Evolutionary conservation across 2,888 invertebrate species (phyloP).

Genomic region (Drosophila parthenogenetica): DNA sequence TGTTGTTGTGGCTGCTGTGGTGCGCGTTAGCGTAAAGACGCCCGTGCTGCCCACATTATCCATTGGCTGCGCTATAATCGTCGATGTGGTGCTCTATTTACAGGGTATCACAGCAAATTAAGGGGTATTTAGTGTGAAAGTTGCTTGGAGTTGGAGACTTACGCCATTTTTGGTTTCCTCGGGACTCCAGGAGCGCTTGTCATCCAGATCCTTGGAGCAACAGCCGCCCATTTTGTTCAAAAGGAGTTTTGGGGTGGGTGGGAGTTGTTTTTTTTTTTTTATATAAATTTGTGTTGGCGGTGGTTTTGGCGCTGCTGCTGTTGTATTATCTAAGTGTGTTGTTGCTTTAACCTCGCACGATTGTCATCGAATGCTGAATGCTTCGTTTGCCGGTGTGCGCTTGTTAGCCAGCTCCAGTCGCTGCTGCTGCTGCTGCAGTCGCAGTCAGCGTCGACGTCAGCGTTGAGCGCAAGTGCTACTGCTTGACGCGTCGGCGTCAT

Average conservation of each 20-base stretch:
- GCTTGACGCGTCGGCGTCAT: conserved; percentile 35
- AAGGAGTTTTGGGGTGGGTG: not conserved
- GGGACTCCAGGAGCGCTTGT: conserved; percentile 82
- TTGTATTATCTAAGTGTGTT: conserved; percentile 22
- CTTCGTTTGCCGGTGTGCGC: conserved; percentile 61
- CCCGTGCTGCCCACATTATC: conserved; percentile 71
- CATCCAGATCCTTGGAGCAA: conserved; percentile 79
- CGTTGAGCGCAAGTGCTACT: conserved; percentile 5
- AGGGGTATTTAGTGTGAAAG: too few species aligned
- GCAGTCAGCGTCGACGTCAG: not conserved
- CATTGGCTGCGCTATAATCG: conserved; percentile 79
- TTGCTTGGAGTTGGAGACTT: conserved; percentile 26
- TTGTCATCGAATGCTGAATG: conserved; percentile 64
- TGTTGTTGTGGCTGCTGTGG: conserved; percentile 46
- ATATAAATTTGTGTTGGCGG: not conserved
- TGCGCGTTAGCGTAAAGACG: conserved; percentile 71
- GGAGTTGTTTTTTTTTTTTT: not conserved
- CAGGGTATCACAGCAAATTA: not conserved
- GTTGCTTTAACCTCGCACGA: conserved; percentile 66
- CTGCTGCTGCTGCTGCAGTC: conserved; percentile 20
- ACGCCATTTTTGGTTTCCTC: conserved; percentile 80
- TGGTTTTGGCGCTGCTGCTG: not conserved
- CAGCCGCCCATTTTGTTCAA: conserved; percentile 74
- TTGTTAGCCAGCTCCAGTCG: conserved; percentile 64
- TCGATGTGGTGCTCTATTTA: conserved; percentile 79